Conservation (phyloP, 1,140 invertebrate genomes). For the Aricia agestis region DNA sequence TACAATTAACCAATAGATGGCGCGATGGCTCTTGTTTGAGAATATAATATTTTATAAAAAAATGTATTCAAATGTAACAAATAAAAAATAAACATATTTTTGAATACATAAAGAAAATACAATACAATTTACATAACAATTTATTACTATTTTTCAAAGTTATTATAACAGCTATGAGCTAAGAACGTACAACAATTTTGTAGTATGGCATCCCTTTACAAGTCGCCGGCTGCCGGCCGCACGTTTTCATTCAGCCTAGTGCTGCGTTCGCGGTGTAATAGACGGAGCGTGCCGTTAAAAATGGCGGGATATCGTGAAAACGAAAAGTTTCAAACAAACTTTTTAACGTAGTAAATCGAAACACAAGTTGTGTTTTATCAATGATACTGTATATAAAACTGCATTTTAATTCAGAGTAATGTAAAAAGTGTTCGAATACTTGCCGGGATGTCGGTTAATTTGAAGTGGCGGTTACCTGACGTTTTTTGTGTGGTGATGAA, state of each 20-base stretch:
- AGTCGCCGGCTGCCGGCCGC: constrained; percentile 19
- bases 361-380: constrained; percentile 13
- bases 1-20: neutral
- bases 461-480: constrained; percentile 75
- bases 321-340: constrained; percentile 66
- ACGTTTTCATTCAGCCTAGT: constrained; percentile 52
- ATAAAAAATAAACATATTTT: too few relatives aligned
- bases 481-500: constrained; percentile 74
- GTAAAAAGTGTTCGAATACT: constrained; percentile 53
- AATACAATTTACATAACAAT: too few relatives aligned
- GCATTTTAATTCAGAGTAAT: constrained; percentile 19
- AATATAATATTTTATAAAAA: too few relatives aligned
- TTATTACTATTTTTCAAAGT: too few relatives aligned
- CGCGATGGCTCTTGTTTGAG: too few relatives aligned
- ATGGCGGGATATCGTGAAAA: constrained; percentile 67
- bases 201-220: constrained; percentile 19
- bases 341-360: constrained; percentile 36
- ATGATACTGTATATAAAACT: constrained; percentile 19
- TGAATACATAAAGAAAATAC: too few relatives aligned
- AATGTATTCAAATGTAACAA: too few relatives aligned
- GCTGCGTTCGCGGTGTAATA: constrained; percentile 33
- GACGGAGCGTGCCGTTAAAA: constrained; percentile 28
- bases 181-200: neutral
- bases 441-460: constrained; percentile 73
- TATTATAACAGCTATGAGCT: too few relatives aligned